Conservation (phyloP, 2,113 vertebrate species). For the Sisor rabdophorus region DNA sequence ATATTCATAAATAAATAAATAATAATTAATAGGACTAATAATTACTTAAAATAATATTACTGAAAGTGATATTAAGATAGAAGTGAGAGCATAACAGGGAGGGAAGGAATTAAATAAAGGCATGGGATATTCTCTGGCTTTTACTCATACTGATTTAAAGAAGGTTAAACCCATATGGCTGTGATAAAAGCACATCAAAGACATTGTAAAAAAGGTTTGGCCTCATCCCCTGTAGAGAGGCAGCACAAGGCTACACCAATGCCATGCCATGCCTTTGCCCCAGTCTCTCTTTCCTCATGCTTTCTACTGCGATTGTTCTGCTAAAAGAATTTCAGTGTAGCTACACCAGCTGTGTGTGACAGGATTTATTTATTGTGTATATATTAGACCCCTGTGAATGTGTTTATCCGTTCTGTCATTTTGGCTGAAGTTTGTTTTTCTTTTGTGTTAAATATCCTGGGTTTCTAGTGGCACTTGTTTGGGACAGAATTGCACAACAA, state of each 20-base stretch:
- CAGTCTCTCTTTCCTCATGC: slow-evolving; percentile 47
- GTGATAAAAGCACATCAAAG: slow-evolving; percentile 78
- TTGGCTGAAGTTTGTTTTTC: slow-evolving; percentile 10
- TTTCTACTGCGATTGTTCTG: slow-evolving; percentile 54
- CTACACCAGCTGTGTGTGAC: slow-evolving; percentile 37
- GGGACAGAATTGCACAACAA: background rate
- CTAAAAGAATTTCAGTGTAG: slow-evolving; percentile 47
- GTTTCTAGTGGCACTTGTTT: background rate
- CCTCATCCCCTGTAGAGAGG: slow-evolving; percentile 66
- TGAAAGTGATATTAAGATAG: slow-evolving; percentile 35
- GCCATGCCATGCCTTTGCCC: slow-evolving; percentile 51
- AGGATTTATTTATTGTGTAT: slow-evolving; percentile 23
- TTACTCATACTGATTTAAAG: slow-evolving; percentile 65
- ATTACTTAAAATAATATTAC: too few relatives aligned
- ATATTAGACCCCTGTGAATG: slow-evolving; percentile 19
- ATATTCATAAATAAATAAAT: too few relatives aligned
- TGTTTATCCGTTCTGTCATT: slow-evolving; percentile 1
- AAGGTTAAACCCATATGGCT: slow-evolving; percentile 70
- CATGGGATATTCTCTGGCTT: slow-evolving; percentile 31
- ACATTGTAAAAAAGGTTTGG: slow-evolving; percentile 62
- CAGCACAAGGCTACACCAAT: slow-evolving; percentile 66
- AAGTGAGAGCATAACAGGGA: slow-evolving; percentile 10
- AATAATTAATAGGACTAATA: too few relatives aligned
- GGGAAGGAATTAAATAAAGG: slow-evolving; percentile 33
- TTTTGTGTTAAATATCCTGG: background rate